Conservation (phyloP, 2,113 vertebrate genomes). For the Ondatra zibethicus region DNA sequence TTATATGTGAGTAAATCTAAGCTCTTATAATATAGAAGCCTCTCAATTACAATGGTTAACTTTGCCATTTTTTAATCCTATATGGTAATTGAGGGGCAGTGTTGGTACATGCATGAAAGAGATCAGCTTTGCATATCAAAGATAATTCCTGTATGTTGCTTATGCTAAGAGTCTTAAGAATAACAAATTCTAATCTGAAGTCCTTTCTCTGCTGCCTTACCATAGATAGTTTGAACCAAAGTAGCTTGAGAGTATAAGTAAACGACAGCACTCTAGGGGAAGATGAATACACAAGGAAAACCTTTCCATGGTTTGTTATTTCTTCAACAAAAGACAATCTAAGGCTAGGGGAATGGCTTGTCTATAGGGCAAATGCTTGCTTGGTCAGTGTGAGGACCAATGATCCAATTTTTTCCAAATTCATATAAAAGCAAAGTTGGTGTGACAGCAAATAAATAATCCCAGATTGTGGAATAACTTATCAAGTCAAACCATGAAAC, state of each 20-base stretch:
- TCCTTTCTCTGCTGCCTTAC: accelerated
- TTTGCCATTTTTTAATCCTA: not conserved
- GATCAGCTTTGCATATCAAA: not conserved
- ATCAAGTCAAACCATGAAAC: not conserved
- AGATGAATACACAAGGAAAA: not conserved
- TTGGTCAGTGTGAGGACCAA: not conserved
- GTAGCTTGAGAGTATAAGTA: not conserved
- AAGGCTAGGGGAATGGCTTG: not conserved
- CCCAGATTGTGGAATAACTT: not conserved
- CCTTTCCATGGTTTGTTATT: not conserved
- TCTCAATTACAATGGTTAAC: not conserved
- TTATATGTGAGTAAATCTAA: not conserved
- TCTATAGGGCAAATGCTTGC: not conserved
- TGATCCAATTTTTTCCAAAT: not conserved
- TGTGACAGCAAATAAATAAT: not conserved
- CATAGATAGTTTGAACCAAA: not conserved
- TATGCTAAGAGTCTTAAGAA: not conserved
- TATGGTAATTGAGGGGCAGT: not conserved
- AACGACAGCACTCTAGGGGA: not conserved
- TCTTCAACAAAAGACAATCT: not conserved
- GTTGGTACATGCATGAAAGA: accelerated
- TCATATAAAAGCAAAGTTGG: not conserved
- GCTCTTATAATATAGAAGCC: accelerated
- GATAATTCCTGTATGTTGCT: not conserved
- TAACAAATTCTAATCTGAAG: not conserved